These are phyloP conservation scores for Trichacis sp. DNA, from an alignment of 2,888 invertebrate genomes.

Conservation along the genomic window DNA sequence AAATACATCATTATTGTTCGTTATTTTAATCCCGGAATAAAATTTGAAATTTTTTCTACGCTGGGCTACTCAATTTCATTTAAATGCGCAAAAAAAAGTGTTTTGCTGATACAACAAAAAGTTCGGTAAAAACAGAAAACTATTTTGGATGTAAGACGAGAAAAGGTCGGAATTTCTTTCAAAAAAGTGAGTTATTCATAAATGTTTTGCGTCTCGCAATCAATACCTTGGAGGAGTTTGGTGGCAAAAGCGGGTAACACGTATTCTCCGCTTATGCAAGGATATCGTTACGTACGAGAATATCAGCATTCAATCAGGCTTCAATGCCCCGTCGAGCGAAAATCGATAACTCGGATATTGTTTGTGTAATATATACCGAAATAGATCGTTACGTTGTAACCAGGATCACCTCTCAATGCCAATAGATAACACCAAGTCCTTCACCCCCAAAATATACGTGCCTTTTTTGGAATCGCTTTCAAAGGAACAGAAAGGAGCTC, in stretches of 20 bases:
- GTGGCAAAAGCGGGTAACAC: background rate
- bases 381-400: background rate
- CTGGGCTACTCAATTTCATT: too few relatives aligned
- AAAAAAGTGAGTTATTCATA: too few relatives aligned
- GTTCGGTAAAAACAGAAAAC: too few relatives aligned
- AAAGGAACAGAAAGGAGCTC: too few relatives aligned
- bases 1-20: too few relatives aligned
- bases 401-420: background rate
- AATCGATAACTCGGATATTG: conserved; percentile 1
- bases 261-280: background rate
- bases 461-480: background rate
- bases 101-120: too few relatives aligned
- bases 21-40: too few relatives aligned
- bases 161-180: too few relatives aligned
- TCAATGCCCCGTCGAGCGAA: background rate
- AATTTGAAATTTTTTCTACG: too few relatives aligned
- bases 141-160: too few relatives aligned
- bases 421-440: background rate
- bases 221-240: background rate
- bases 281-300: background rate
- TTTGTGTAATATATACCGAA: background rate
- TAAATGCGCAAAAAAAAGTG: too few relatives aligned
- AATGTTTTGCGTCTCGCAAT: too few relatives aligned
- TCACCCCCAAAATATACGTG: background rate
- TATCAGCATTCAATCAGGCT: conserved; percentile 1